Percentiles rank a stretch among this genome's conserved stretches.
These are phyloP conservation scores for Harlomillsia oculata DNA, from an alignment of 1,140 invertebrate genomes.

Conservation along the genomic window DNA sequence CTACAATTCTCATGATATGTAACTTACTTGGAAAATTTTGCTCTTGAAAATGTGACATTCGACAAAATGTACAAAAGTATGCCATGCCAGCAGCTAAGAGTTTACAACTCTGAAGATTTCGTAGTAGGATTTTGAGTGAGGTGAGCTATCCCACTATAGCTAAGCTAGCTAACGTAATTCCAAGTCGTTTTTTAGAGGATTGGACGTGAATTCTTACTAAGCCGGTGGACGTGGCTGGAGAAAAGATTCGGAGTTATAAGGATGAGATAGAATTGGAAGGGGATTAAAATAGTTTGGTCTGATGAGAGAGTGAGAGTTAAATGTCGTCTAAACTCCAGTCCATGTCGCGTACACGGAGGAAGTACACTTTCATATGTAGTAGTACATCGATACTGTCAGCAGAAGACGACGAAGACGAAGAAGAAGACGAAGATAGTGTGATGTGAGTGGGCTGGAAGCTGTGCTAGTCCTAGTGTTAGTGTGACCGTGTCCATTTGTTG, in stretches of 20 bases:
- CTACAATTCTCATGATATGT: too few species aligned
- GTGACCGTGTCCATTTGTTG: too few species aligned
- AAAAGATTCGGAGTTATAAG: conserved; percentile 14
- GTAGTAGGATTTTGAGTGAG: too few species aligned
- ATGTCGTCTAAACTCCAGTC: neutral
- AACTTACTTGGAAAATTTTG: too few species aligned
- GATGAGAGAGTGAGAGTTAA: conserved; percentile 27
- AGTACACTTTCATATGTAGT: neutral
- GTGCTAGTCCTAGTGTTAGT: neutral
- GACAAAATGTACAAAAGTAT: too few species aligned
- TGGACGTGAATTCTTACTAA: neutral
- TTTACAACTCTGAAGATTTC: too few species aligned
- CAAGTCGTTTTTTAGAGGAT: too few species aligned
- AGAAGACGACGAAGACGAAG: neutral
- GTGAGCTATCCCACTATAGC: too few species aligned
- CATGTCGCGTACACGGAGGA: neutral
- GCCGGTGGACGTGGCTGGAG: neutral
- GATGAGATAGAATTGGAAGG: conserved; percentile 19
- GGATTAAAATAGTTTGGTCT: conserved; percentile 35
- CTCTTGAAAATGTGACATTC: too few species aligned
- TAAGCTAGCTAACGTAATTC: too few species aligned
- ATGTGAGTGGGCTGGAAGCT: neutral
- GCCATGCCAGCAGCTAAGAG: too few species aligned
- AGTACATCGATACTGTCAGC: neutral
- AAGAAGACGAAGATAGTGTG: neutral